Evolutionary conservation across 2,888 invertebrate species (phyloP).

Genomic region (Brenthis ino): DNA sequence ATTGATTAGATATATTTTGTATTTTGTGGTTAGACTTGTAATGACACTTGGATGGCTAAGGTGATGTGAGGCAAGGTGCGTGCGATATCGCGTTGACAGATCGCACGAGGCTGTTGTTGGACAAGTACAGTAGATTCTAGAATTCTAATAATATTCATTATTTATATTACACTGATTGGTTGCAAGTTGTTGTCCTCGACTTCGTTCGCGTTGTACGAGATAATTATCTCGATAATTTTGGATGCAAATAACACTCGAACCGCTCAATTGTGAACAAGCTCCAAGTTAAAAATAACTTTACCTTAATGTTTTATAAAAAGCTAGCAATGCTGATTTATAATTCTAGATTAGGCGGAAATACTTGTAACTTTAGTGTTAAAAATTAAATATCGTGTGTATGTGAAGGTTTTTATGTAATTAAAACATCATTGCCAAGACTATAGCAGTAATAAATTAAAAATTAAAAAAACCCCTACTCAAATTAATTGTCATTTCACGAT

Average conservation of each 20-base stretch:
- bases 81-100: no score
- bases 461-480: no score
- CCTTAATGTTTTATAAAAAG: slow-evolving; percentile 1
- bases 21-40: no score
- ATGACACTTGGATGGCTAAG: no score
- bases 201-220: slow-evolving; percentile 15
- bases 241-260: slow-evolving; percentile 8
- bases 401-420: slow-evolving; percentile 10
- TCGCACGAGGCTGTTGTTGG: no score
- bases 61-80: no score
- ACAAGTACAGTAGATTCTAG: neutral
- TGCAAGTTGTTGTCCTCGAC: slow-evolving; percentile 11
- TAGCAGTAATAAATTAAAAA: neutral
- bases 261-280: slow-evolving; percentile 1
- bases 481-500: no score
- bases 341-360: slow-evolving; percentile 11
- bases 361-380: neutral
- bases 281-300: no score
- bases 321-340: neutral
- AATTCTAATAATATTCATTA: neutral
- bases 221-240: slow-evolving; percentile 5
- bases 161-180: slow-evolving; percentile 1
- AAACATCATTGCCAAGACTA: slow-evolving; percentile 5
- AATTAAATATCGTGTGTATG: slow-evolving; percentile 3
- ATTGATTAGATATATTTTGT: no score